Evolutionary conservation across 2,888 invertebrate species (phyloP).

Genomic region (Harpagoxenus sublaevis): DNA sequence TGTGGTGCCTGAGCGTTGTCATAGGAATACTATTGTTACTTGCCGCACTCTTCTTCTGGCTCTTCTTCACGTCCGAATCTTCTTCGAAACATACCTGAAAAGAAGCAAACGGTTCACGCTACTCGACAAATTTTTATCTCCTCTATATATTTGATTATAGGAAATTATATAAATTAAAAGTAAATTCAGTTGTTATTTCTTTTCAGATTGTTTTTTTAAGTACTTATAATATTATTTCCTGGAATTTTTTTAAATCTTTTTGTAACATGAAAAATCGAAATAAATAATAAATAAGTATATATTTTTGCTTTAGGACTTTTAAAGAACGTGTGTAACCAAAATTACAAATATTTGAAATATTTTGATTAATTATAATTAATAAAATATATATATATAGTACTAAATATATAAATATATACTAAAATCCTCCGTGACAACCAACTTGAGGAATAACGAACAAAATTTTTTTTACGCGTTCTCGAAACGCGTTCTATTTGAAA

Average conservation of each 20-base stretch:
- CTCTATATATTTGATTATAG: not conserved
- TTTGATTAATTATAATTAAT: conserved; percentile 7
- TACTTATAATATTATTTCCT: not conserved
- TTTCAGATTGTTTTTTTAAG: not conserved
- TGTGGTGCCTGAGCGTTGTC: conserved; percentile 80
- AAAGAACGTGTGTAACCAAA: not conserved
- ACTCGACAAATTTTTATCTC: not conserved
- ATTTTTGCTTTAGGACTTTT: not conserved
- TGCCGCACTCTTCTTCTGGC: conserved; percentile 63
- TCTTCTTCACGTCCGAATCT: conserved; percentile 74
- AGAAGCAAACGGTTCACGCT: not conserved
- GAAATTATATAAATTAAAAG: not conserved
- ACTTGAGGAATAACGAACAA: not conserved
- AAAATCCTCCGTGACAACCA: not conserved
- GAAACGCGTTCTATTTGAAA: not conserved
- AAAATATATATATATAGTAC: not conserved
- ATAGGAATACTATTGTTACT: conserved; percentile 78
- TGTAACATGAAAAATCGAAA: not conserved
- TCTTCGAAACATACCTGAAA: conserved; percentile 83
- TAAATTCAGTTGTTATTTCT: not conserved
- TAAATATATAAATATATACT: conserved; percentile 2
- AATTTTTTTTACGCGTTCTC: not conserved
- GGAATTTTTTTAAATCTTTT: not conserved
- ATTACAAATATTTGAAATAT: not conserved
- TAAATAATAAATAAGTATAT: not conserved